These are phyloP conservation scores for Eristalis arbustorum DNA, from an alignment of 2,888 invertebrate genomes.

Conservation along the genomic window DNA sequence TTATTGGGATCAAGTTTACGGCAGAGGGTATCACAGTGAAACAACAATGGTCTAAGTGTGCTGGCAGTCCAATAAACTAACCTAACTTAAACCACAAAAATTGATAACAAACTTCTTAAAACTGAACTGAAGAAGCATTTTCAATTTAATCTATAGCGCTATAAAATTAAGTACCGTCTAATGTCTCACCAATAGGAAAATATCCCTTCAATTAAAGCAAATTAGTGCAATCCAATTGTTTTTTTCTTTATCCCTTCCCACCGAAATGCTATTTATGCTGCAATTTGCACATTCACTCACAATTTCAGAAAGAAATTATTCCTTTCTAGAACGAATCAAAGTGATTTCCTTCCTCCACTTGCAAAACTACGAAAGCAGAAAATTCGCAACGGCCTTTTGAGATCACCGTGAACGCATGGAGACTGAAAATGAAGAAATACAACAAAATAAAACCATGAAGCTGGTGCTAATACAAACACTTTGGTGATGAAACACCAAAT, in stretches of 20 bases:
- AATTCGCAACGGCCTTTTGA: slow-evolving; percentile 64
- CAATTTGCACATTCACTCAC: slow-evolving; percentile 66
- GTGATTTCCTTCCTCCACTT: slow-evolving; percentile 64
- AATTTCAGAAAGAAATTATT: slow-evolving; percentile 66
- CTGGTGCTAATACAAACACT: slow-evolving; percentile 62
- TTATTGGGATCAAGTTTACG: too few relatives aligned
- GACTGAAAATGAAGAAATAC: not conserved
- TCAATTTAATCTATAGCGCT: too few relatives aligned
- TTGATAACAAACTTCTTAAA: too few relatives aligned
- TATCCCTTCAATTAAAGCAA: not conserved
- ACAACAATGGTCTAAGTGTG: too few relatives aligned
- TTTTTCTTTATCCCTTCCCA: not conserved
- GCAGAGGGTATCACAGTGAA: too few relatives aligned
- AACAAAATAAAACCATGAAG: not conserved
- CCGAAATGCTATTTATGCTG: slow-evolving; percentile 22
- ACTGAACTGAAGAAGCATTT: too few relatives aligned
- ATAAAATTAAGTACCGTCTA: not conserved
- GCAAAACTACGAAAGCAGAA: slow-evolving; percentile 64
- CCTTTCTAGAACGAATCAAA: slow-evolving; percentile 69
- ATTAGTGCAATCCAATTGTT: not conserved
- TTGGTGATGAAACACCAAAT: slow-evolving; percentile 60
- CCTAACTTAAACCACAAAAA: too few relatives aligned
- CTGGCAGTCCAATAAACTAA: too few relatives aligned
- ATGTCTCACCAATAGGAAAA: not conserved
- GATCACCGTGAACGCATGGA: slow-evolving; percentile 31